Evolutionary conservation across 2,113 vertebrate genomes (phyloP), one percentile per base, ranked within the genome.

Genomic region (Xiphophorus maculatus): DNA sequence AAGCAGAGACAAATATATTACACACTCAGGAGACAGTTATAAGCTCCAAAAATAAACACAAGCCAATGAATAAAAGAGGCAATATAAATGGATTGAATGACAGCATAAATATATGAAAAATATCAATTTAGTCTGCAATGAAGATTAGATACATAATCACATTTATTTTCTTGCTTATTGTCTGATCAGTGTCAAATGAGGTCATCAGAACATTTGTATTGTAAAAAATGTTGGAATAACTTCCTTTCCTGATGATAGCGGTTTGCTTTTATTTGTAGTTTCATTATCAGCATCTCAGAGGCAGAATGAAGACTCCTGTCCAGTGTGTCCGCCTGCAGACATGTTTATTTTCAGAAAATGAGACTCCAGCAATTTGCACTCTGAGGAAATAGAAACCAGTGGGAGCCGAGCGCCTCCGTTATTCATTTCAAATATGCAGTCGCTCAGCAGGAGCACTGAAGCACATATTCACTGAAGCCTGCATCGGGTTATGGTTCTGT

Each of bases 311-410:
- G 3, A 58, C 27, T 58, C 54, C 62, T 28, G 37, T 70, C 69
- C 30, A 35, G n/a, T 42, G 66, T 60, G 33, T 30, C n/a, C 40
- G 63, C 48, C 25, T 48, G 30, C 66, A 51, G 37, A 37, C 64
- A 37, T 54, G 70, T 73, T 73, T 79, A 73, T 73, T 68, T 68
- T 9, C 48, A 44, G 37, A 51, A 67, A 68, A 79, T 68, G 30
- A 79, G 64, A 37, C 65, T 73, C 44, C 42, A 65, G 30, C 68
- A 22, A 73, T 63, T 73, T 33, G 58, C 54, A 73, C 67, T 73
- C 64, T 51, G 40, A 63, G 30, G 58, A 79, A 79, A 79, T 63
- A 35, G 71, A 73, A 68, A 63, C 54, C 77, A 73, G 61, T 61
- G 40, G 77, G 64, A 77, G 69, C 27, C 7, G 17, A 8, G 44